A percentile compares a stretch with the other conserved stretches of the same genome.
phyloP scores from a whole-genome alignment of 2,797 vertebrate genomes.

The Psittacula derbiana region DNA sequence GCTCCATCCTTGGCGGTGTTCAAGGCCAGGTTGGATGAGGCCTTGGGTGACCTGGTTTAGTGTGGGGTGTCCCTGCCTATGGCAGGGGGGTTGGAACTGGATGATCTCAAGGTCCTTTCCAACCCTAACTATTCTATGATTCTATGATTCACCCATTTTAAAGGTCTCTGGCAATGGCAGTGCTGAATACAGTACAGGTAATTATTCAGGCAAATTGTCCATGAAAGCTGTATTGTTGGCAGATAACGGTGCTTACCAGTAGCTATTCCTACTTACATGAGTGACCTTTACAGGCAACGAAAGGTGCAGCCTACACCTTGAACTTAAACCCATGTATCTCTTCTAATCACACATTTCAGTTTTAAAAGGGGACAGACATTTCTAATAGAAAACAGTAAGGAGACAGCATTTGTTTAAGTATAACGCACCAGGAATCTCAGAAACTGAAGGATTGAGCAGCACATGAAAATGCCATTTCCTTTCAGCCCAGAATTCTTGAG shows the following conservation, averaged over 20 bases:
- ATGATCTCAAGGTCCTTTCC: too few relatives aligned
- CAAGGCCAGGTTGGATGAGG: too few relatives aligned
- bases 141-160: neutral
- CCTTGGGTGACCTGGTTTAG: too few relatives aligned
- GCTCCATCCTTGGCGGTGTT: too few relatives aligned
- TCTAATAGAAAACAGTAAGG: neutral
- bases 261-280: neutral
- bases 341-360: neutral
- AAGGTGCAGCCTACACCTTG: neutral
- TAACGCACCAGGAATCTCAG: neutral
- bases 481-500: neutral
- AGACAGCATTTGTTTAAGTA: neutral
- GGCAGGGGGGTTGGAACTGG: too few relatives aligned
- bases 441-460: neutral
- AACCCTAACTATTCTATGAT: too few relatives aligned
- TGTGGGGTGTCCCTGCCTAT: too few relatives aligned
- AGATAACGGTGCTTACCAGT: neutral
- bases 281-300: neutral
- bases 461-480: neutral
- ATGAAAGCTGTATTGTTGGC: neutral
- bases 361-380: neutral
- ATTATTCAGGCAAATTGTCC: neutral
- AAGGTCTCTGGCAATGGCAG: neutral
- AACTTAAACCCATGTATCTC: neutral
- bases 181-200: neutral